Percentiles rank a stretch among this genome's conserved stretches.
These are phyloP conservation scores for Rutilus rutilus DNA, from an alignment of 2,113 vertebrate species.

Conservation along the genomic window DNA sequence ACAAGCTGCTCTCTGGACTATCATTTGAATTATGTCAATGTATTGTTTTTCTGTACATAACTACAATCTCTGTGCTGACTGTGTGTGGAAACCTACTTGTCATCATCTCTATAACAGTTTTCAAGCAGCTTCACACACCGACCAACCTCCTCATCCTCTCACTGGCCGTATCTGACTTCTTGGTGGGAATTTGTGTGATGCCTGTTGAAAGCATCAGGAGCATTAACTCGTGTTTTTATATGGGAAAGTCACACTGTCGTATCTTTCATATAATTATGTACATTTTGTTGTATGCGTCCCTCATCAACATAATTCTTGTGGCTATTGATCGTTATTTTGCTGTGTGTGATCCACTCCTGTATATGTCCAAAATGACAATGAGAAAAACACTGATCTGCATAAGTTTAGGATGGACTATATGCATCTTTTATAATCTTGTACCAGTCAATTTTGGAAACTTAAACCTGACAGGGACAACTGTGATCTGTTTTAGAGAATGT, in stretches of 20 bases:
- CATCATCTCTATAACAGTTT: conserved; percentile 49
- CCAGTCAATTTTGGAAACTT: conserved; percentile 14
- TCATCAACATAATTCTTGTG: conserved; percentile 51
- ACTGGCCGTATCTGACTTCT: conserved; percentile 55
- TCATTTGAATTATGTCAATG: background rate
- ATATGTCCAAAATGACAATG: conserved; percentile 41
- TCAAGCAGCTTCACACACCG: conserved; percentile 56
- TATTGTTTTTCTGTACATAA: conserved; percentile 56
- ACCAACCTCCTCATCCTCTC: conserved; percentile 58
- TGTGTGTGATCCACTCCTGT: conserved; percentile 49
- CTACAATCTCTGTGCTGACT: conserved; percentile 54
- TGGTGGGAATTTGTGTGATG: conserved; percentile 72
- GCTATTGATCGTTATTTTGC: conserved; percentile 55
- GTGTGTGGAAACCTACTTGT: conserved; percentile 58
- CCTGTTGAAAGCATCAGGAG: conserved; percentile 67
- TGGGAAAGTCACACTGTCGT: conserved; percentile 34
- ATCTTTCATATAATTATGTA: conserved; percentile 31
- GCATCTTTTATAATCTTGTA: conserved; percentile 43
- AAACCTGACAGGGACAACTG: background rate
- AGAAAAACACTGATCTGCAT: background rate
- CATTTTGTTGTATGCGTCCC: conserved; percentile 28
- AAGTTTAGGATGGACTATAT: conserved; percentile 26
- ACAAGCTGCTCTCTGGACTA: conserved; percentile 10
- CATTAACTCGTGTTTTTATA: conserved; percentile 41
- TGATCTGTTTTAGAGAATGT: conserved; percentile 50